These are phyloP conservation scores for Scaptomyza reducta DNA, from an alignment of 2,888 invertebrate genomes.

Conservation along the genomic window DNA sequence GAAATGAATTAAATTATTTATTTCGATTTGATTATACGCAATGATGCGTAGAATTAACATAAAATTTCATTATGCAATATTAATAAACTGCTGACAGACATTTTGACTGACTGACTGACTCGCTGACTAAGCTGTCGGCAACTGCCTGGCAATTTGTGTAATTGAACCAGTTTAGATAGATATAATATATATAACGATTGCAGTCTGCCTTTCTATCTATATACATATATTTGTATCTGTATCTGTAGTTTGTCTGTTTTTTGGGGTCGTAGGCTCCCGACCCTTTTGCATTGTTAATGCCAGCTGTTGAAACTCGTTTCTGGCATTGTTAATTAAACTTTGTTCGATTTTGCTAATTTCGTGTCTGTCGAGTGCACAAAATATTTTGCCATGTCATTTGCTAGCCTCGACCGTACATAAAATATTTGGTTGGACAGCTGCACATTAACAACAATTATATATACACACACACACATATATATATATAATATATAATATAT, in stretches of 20 bases:
- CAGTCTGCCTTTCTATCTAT: conserved; percentile 1
- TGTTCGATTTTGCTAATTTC: conserved; percentile 49
- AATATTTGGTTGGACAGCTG: conserved; percentile 58
- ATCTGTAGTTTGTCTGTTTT: conserved; percentile 1
- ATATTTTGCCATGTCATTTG: conserved; percentile 50
- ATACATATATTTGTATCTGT: background rate
- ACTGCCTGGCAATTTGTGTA: conserved; percentile 71
- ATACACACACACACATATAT: background rate
- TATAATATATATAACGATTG: background rate
- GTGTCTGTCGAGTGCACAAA: conserved; percentile 48
- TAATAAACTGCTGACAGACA: conserved; percentile 73
- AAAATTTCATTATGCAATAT: conserved; percentile 83
- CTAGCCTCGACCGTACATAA: conserved; percentile 31
- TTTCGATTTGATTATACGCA: conserved; percentile 83
- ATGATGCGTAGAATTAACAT: conserved; percentile 84
- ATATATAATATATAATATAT: background rate
- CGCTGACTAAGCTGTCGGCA: conserved; percentile 17
- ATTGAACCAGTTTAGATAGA: conserved; percentile 59
- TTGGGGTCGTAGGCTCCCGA: conserved; percentile 1
- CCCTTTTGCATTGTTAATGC: conserved; percentile 23
- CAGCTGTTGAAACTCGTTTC: conserved; percentile 18
- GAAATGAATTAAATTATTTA: conserved; percentile 82
- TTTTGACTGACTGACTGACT: conserved; percentile 25
- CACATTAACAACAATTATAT: conserved; percentile 39
- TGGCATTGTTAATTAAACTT: conserved; percentile 69